These are phyloP conservation scores for Tragopan temminckii DNA, from an alignment of 2,797 vertebrate species.

Conservation along the genomic window DNA sequence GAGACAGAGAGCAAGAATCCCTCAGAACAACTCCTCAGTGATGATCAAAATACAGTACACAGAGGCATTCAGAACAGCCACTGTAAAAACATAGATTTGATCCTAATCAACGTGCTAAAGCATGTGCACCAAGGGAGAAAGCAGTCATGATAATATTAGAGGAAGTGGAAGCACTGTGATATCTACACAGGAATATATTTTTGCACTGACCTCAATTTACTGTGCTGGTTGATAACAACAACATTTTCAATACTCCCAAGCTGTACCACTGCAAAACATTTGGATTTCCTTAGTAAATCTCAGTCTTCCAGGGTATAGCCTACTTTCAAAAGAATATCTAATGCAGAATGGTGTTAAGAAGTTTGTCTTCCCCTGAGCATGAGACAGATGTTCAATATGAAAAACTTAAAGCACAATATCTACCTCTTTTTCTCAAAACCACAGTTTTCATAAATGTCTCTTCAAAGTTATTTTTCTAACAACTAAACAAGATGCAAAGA, in stretches of 20 bases:
- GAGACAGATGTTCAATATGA: background rate
- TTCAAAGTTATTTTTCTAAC: background rate
- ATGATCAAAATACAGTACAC: background rate
- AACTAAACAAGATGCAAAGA: background rate
- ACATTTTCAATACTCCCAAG: background rate
- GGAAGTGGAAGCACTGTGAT: background rate
- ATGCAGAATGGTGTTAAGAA: background rate
- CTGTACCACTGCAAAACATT: background rate
- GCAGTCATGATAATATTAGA: background rate
- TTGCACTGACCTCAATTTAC: background rate
- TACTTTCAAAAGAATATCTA: background rate
- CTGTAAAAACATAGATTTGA: background rate
- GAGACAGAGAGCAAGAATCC: background rate
- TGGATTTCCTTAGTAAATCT: accelerated
- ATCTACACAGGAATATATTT: background rate
- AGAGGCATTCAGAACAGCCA: background rate
- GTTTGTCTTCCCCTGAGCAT: background rate
- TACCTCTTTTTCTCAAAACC: background rate
- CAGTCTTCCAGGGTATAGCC: background rate
- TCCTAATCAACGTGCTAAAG: background rate
- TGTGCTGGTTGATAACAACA: background rate
- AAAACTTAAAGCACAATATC: background rate
- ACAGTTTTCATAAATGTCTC: background rate
- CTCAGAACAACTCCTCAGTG: background rate
- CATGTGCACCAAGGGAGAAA: background rate